Conservation (phyloP, 2,113 vertebrate species). For the Gila orcuttii region DNA sequence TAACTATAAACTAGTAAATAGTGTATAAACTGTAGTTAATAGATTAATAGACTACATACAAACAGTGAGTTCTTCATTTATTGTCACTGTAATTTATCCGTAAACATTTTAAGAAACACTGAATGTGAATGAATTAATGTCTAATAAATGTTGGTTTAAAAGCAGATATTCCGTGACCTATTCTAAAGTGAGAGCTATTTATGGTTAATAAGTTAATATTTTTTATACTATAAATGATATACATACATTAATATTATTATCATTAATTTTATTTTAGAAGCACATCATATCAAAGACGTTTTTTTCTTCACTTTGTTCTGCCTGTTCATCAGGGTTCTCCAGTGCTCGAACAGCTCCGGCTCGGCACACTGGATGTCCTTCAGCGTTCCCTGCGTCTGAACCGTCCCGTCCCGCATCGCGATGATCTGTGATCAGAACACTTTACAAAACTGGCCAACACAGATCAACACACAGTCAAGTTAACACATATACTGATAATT, state of each 20-base stretch:
- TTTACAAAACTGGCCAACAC: not conserved
- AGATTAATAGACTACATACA: no score
- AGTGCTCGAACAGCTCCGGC: conserved; percentile 93
- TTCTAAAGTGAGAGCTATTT: no score
- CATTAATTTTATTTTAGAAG: not conserved
- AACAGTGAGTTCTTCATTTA: no score
- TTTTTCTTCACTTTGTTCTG: conserved; percentile 82
- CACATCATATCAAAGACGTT: conserved; percentile 47
- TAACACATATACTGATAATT: not conserved
- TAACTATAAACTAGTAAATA: no score
- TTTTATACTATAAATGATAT: not conserved
- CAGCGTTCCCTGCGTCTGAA: conserved; percentile 94
- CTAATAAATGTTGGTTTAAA: no score
- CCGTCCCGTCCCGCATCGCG: conserved; percentile 95
- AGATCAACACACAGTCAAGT: no score
- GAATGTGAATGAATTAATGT: no score
- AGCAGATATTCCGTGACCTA: no score
- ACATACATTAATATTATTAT: not conserved
- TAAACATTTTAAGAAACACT: no score
- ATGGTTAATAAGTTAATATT: no score
- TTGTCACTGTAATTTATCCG: no score
- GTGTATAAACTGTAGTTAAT: no score
- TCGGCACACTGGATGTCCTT: conserved; percentile 96
- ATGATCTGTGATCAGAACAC: conserved; percentile 82
- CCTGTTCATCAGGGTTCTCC: conserved; percentile 97